Percentiles rank a stretch among this genome's conserved stretches.
These are phyloP conservation scores for Galerucella pusilla DNA, from an alignment of 2,888 invertebrate genomes.

Conservation along the genomic window DNA sequence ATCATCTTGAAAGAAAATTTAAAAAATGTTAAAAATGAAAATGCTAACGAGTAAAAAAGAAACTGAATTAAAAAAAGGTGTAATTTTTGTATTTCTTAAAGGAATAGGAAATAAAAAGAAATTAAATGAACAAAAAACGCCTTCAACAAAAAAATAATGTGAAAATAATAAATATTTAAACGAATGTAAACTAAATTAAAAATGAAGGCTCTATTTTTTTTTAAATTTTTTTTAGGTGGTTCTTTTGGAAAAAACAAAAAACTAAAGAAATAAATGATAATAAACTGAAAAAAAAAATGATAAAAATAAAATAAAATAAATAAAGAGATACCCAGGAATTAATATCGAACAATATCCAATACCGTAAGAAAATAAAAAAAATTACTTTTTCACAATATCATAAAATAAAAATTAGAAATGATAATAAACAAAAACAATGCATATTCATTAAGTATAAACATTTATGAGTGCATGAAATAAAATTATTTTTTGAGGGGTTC, in stretches of 20 bases:
- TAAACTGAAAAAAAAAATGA: conserved; percentile 13
- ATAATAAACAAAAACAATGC: no score
- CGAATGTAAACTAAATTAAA: conserved; percentile 14
- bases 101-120: not conserved
- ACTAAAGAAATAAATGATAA: not conserved
- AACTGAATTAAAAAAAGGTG: not conserved
- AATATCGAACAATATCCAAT: not conserved
- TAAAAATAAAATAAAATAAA: not conserved
- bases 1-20: not conserved
- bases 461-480: no score
- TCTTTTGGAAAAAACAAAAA: conserved; percentile 19
- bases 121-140: conserved; percentile 4
- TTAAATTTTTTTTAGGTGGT: conserved; percentile 13
- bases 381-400: no score
- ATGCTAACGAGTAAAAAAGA: not conserved
- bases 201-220: conserved; percentile 30
- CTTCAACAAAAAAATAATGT: conserved; percentile 20
- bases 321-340: conserved; percentile 5
- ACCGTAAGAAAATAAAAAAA: no score
- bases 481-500: no score
- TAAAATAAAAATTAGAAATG: no score
- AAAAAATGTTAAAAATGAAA: not conserved
- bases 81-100: not conserved
- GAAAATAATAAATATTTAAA: conserved; percentile 19
- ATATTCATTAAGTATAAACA: no score